phyloP scores from a whole-genome alignment of 2,888 invertebrate species.

The Chrysina gloriosa region DNA sequence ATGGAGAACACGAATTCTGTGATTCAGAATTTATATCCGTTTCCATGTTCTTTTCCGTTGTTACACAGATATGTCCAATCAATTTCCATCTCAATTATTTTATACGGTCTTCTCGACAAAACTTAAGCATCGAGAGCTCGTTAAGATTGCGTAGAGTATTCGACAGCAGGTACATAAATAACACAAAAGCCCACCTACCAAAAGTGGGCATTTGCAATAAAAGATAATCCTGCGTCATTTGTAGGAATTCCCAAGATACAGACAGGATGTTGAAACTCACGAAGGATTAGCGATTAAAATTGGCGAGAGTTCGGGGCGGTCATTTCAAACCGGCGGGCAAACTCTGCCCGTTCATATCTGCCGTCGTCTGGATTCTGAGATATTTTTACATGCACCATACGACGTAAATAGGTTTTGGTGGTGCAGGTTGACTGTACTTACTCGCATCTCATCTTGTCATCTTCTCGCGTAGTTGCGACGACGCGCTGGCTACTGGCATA shows the following conservation, averaged over 20 bases:
- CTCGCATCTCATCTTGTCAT: constrained; percentile 8
- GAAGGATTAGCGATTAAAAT: constrained; percentile 42
- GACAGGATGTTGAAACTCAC: constrained; percentile 44
- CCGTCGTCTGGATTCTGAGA: constrained; percentile 42
- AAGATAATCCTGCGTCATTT: not conserved
- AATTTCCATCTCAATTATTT: not conserved
- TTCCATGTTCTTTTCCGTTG: not conserved
- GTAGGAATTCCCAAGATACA: constrained; percentile 28
- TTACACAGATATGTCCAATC: not conserved
- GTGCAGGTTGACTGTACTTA: constrained; percentile 20
- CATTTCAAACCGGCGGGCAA: constrained; percentile 1
- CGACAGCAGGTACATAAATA: not conserved
- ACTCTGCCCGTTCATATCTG: constrained; percentile 39
- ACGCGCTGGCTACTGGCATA: constrained; percentile 37
- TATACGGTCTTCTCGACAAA: not conserved
- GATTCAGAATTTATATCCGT: no score
- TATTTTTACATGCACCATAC: constrained; percentile 42
- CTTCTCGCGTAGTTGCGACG: constrained; percentile 23
- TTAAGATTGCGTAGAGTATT: not conserved
- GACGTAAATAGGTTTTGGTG: constrained; percentile 43
- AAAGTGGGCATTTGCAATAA: not conserved
- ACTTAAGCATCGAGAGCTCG: not conserved
- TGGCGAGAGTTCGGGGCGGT: constrained; percentile 21
- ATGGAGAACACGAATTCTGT: no score
- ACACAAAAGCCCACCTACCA: constrained; percentile 1